A percentile compares a stretch with the other conserved stretches of the same genome.
These are phyloP conservation scores for Loripinus fragilis DNA, from an alignment of 2,888 invertebrate genomes.

Conservation along the genomic window DNA sequence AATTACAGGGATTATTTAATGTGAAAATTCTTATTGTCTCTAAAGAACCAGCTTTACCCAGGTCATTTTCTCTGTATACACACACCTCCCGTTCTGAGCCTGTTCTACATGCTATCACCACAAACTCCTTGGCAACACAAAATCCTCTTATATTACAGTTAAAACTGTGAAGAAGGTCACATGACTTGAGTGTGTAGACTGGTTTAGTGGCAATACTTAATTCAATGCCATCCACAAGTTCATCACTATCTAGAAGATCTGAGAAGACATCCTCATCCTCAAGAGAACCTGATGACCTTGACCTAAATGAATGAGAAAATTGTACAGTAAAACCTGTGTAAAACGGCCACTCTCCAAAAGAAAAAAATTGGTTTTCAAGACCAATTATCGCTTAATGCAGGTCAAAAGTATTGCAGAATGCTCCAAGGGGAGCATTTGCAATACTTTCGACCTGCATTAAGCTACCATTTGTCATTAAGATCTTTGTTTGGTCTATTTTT, in stretches of 20 bases:
- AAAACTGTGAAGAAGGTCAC: slow-evolving; percentile 14
- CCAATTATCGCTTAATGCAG: too few relatives aligned
- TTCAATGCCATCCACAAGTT: slow-evolving; percentile 2
- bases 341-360: too few relatives aligned
- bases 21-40: not conserved
- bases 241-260: not conserved
- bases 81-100: not conserved
- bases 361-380: too few relatives aligned
- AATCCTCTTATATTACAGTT: not conserved
- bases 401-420: too few relatives aligned
- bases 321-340: too few relatives aligned
- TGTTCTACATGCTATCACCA: not conserved
- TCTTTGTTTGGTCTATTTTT: too few relatives aligned
- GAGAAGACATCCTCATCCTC: not conserved
- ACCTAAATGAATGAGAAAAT: not conserved
- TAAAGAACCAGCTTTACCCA: not conserved
- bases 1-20: not conserved
- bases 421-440: too few relatives aligned
- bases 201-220: slow-evolving; percentile 21
- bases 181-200: slow-evolving; percentile 20
- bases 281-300: not conserved
- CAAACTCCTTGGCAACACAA: not conserved
- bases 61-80: not conserved
- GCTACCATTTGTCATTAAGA: too few relatives aligned
- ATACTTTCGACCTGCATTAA: too few relatives aligned